Conservation (phyloP, 2,797 vertebrate species). For the Enteromius argenteus region DNA sequence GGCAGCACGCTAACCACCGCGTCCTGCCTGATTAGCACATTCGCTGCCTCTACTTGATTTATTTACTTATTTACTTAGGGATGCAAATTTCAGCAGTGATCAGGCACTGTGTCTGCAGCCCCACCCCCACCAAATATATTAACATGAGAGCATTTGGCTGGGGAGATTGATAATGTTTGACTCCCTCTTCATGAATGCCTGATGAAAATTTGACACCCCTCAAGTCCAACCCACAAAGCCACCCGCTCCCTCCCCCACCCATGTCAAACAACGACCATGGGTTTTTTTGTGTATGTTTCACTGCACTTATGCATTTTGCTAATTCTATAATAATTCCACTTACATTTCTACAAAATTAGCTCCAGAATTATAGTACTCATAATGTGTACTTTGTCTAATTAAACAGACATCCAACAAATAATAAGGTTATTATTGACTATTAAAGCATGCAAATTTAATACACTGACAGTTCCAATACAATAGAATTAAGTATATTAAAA, state of each 20-base stretch:
- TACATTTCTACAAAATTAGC: slow-evolving; percentile 20
- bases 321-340: slow-evolving; percentile 9
- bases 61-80: slow-evolving; percentile 88
- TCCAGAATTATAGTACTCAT: neutral
- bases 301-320: neutral
- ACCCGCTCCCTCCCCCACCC: slow-evolving; percentile 53
- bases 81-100: slow-evolving; percentile 84
- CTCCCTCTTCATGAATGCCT: slow-evolving; percentile 82
- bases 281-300: neutral
- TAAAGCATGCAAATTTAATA: neutral
- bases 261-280: slow-evolving; percentile 8
- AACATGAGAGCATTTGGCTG: slow-evolving; percentile 68
- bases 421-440: neutral
- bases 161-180: slow-evolving; percentile 82
- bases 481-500: neutral
- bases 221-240: slow-evolving; percentile 53
- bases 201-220: slow-evolving; percentile 69
- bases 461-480: neutral
- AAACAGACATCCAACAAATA: neutral
- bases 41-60: slow-evolving; percentile 82
- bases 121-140: slow-evolving; percentile 69
- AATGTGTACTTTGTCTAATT: neutral
- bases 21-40: slow-evolving; percentile 83
- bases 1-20: slow-evolving; percentile 78
- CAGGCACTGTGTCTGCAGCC: slow-evolving; percentile 75